Percentiles rank a stretch among this genome's conserved stretches.
Evolutionary conservation across 2,888 invertebrate genomes (phyloP).

Genomic region (Elaeidobius kamerunicus): DNA sequence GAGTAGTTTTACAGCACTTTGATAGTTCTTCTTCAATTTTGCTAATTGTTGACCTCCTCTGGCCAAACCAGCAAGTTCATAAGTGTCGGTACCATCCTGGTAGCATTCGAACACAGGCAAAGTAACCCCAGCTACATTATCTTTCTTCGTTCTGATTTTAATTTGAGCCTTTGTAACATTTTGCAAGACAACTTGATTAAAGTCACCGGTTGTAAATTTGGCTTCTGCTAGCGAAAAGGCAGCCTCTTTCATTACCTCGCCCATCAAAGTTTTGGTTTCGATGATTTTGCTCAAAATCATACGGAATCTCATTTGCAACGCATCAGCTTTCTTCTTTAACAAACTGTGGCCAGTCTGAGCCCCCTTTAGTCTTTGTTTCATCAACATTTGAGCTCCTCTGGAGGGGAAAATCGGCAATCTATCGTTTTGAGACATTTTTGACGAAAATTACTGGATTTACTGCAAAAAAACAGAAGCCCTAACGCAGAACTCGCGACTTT

Average conservation of each 20-base stretch:
- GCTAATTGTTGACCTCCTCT: conserved; percentile 96
- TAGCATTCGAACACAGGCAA: conserved; percentile 94
- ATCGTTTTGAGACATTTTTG: neutral
- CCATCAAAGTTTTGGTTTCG: conserved; percentile 97
- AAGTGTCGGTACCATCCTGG: conserved; percentile 93
- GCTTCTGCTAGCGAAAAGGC: conserved; percentile 98
- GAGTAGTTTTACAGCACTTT: conserved; percentile 90
- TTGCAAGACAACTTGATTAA: conserved; percentile 96
- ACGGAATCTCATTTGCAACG: conserved; percentile 96
- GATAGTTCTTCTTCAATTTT: conserved; percentile 97
- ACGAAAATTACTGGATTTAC: too few species aligned
- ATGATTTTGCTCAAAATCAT: conserved; percentile 97
- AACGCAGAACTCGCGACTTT: too few species aligned
- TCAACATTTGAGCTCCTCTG: conserved; percentile 87
- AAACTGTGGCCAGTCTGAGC: conserved; percentile 98
- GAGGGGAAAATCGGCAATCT: neutral
- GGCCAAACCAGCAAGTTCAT: conserved; percentile 94
- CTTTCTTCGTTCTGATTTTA: conserved; percentile 94
- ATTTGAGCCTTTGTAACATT: conserved; percentile 98
- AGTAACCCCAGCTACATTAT: conserved; percentile 96
- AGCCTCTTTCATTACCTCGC: conserved; percentile 99
- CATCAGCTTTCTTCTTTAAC: conserved; percentile 99
- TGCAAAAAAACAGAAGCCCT: too few species aligned
- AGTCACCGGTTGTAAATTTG: conserved; percentile 93
- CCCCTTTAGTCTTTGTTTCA: conserved; percentile 95